These are phyloP conservation scores for Neoaliturus tenellus DNA, from an alignment of 2,888 invertebrate species.

Conservation along the genomic window DNA sequence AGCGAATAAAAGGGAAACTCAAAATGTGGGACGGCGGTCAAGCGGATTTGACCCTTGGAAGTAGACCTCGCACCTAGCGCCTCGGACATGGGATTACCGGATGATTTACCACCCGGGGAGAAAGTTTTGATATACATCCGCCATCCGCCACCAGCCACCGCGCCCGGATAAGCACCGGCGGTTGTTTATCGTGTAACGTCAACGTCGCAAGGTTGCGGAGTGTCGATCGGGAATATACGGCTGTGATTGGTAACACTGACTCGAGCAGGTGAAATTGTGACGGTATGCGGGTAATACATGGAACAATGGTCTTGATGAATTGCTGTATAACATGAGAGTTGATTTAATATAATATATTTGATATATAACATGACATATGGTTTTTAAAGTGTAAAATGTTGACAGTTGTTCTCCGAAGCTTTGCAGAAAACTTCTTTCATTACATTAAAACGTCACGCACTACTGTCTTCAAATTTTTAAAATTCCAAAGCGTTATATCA, in stretches of 20 bases:
- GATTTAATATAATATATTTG: too few species aligned
- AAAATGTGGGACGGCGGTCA: conserved; percentile 23
- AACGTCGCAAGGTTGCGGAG: conserved; percentile 29
- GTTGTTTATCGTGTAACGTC: conserved; percentile 10
- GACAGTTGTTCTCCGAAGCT: too few species aligned
- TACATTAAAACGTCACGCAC: too few species aligned
- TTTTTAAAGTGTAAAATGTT: too few species aligned
- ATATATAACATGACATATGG: too few species aligned
- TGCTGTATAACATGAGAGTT: too few species aligned
- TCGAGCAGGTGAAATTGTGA: too few species aligned
- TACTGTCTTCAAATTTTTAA: background rate
- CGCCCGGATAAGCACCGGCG: background rate
- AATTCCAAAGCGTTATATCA: background rate
- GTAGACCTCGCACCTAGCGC: conserved; percentile 21
- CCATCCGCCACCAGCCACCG: background rate
- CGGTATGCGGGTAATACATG: too few species aligned
- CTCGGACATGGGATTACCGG: conserved; percentile 11
- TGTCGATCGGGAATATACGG: conserved; percentile 3
- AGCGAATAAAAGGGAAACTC: conserved; percentile 46
- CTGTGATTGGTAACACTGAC: background rate
- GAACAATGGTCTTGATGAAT: too few species aligned
- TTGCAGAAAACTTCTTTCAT: too few species aligned
- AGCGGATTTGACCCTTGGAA: conserved; percentile 38
- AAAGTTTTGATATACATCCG: conserved; percentile 26
- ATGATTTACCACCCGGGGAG: conserved; percentile 26